Conservation (phyloP, 2,888 invertebrate genomes). For the Meganola albula region DNA sequence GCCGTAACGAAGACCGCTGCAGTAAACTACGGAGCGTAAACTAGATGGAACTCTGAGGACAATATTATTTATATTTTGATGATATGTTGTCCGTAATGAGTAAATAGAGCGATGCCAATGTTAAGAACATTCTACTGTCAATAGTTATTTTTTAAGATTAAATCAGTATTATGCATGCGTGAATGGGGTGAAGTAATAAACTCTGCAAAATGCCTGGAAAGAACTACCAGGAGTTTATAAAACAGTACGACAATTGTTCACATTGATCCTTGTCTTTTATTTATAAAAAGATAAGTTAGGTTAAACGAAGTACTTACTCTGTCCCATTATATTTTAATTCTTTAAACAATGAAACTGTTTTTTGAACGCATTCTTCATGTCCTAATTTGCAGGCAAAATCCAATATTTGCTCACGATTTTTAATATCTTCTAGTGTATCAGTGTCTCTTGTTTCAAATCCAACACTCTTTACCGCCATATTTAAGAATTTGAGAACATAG, state of each 20-base stretch:
- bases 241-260: too few species aligned
- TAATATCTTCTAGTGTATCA: constrained; percentile 67
- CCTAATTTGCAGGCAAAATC: constrained; percentile 81
- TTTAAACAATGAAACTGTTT: constrained; percentile 39
- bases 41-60: constrained; percentile 55
- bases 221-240: too few species aligned
- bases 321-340: constrained; percentile 44
- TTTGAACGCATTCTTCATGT: constrained; percentile 70
- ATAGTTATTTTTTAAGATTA: too few species aligned
- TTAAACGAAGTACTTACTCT: constrained; percentile 44
- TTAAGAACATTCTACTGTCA: too few species aligned
- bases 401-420: constrained; percentile 77
- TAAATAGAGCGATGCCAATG: too few species aligned
- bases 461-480: constrained; percentile 53
- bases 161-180: too few species aligned
- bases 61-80: too few species aligned
- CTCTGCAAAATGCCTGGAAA: too few species aligned
- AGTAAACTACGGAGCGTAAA: constrained; percentile 79
- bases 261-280: too few species aligned
- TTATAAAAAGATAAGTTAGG: too few species aligned
- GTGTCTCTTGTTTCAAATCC: constrained; percentile 59
- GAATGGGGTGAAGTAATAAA: too few species aligned
- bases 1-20: constrained; percentile 79
- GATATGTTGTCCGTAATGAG: too few species aligned
- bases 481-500: constrained; percentile 37